phyloP scores from a whole-genome alignment of 1,140 invertebrate species.

The Caenorhabditis inopinata region DNA sequence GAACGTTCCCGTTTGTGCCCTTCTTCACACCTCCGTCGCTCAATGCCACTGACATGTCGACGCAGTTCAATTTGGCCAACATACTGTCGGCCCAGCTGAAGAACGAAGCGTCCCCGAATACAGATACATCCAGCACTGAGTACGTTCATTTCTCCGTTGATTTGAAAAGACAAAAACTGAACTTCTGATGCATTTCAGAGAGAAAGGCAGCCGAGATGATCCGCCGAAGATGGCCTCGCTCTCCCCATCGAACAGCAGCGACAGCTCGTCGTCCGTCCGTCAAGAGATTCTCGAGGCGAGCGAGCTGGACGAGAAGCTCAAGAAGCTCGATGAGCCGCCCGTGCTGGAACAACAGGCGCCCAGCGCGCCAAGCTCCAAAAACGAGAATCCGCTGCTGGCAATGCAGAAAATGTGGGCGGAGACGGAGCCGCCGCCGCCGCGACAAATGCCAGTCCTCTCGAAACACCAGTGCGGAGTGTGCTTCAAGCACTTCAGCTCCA shows the following conservation, averaged over 20 bases:
- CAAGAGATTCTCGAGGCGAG: background rate
- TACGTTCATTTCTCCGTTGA: background rate
- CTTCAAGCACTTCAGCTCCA: slow-evolving; percentile 94
- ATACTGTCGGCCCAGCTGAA: slow-evolving; percentile 23
- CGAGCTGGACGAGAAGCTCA: background rate
- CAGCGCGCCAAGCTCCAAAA: background rate
- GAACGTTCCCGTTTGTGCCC: slow-evolving; percentile 37
- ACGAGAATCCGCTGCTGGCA: slow-evolving; percentile 54
- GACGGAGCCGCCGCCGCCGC: slow-evolving; percentile 58
- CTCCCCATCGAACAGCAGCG: slow-evolving; percentile 4
- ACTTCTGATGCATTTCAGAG: background rate
- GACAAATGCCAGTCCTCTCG: slow-evolving; percentile 47
- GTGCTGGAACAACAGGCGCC: background rate
- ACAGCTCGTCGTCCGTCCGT: slow-evolving; percentile 4
- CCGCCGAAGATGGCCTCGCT: slow-evolving; percentile 7
- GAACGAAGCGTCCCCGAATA: background rate
- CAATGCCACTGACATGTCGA: slow-evolving; percentile 28
- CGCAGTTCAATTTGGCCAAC: slow-evolving; percentile 42
- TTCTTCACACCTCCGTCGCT: slow-evolving; percentile 33
- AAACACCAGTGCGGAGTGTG: slow-evolving; percentile 95
- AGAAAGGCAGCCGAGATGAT: background rate
- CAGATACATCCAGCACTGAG: background rate
- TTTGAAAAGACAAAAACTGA: too few relatives aligned
- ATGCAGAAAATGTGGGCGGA: slow-evolving; percentile 64
- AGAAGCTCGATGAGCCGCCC: slow-evolving; percentile 2